Percentiles rank a stretch among this genome's conserved stretches.
These are phyloP conservation scores for Phycodurus eques DNA, from an alignment of 2,113 vertebrate species.

Conservation along the genomic window DNA sequence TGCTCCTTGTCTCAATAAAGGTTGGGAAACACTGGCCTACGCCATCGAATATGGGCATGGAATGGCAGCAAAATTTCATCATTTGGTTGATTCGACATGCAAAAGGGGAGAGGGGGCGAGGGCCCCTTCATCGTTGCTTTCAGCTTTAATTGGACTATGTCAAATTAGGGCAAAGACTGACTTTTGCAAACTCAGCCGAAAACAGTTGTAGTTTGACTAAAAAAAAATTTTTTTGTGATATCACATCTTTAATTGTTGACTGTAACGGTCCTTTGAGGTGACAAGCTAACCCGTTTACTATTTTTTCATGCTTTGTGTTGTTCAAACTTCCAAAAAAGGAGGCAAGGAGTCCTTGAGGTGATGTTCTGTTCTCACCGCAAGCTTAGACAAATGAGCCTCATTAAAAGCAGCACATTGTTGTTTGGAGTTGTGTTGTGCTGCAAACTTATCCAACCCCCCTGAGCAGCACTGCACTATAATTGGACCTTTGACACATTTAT, in stretches of 20 bases:
- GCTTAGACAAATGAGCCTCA: neutral
- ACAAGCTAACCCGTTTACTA: neutral
- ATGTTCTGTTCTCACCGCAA: neutral
- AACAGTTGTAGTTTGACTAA: neutral
- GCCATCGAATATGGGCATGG: too few relatives aligned
- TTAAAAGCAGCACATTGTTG: neutral
- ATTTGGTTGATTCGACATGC: too few relatives aligned
- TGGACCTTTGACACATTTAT: slow-evolving; percentile 27
- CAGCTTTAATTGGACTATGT: too few relatives aligned
- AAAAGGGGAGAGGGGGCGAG: too few relatives aligned
- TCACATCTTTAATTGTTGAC: neutral
- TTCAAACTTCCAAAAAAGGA: neutral
- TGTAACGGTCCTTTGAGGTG: neutral
- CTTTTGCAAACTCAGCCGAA: neutral
- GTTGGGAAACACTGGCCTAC: too few relatives aligned
- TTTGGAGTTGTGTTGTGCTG: neutral
- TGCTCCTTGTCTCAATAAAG: too few relatives aligned
- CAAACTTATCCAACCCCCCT: slow-evolving; percentile 13
- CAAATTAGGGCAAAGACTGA: neutral
- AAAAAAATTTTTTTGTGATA: too few relatives aligned
- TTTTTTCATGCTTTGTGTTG: neutral
- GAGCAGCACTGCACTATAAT: slow-evolving; percentile 31
- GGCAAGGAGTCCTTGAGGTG: neutral
- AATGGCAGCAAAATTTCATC: too few relatives aligned
- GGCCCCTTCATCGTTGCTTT: too few relatives aligned